Evolutionary conservation across 2,113 vertebrate genomes (phyloP).

Genomic region (Scytalopus superciliaris): DNA sequence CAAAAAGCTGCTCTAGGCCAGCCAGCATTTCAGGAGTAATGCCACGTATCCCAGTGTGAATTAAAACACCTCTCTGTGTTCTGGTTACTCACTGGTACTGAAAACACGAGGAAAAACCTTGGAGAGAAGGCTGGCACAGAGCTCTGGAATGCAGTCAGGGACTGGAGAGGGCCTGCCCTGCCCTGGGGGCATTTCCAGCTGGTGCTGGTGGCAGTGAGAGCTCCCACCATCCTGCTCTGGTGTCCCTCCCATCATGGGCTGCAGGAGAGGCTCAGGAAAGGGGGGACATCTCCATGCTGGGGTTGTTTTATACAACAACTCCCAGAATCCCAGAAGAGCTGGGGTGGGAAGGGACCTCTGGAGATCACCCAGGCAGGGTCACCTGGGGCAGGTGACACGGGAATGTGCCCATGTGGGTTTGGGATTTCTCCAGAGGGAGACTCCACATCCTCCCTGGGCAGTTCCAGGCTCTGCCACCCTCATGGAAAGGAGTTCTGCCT

Average conservation of each 20-base stretch:
- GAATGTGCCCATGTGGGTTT: neutral
- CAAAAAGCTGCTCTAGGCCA: neutral
- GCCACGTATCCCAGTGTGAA: neutral
- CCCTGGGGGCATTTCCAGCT: neutral
- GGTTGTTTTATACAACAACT: neutral
- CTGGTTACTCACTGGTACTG: neutral
- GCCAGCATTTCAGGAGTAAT: neutral
- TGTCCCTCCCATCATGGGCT: neutral
- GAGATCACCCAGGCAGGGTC: neutral
- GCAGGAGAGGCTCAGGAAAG: neutral
- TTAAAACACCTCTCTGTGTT: neutral
- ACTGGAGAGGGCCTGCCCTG: neutral
- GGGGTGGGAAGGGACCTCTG: neutral
- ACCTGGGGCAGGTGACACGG: neutral
- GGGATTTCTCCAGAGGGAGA: neutral
- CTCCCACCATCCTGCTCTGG: neutral
- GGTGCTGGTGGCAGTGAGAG: neutral
- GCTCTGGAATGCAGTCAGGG: neutral
- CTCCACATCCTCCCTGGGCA: neutral
- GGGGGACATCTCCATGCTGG: accelerated
- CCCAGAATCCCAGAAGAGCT: neutral
- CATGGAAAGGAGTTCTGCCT: neutral
- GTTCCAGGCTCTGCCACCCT: neutral
- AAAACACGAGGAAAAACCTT: neutral
- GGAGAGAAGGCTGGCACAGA: neutral